Base-by-base conservation (phyloP, 2,888 invertebrate species). In the Brassicogethes aeneus region DNA sequence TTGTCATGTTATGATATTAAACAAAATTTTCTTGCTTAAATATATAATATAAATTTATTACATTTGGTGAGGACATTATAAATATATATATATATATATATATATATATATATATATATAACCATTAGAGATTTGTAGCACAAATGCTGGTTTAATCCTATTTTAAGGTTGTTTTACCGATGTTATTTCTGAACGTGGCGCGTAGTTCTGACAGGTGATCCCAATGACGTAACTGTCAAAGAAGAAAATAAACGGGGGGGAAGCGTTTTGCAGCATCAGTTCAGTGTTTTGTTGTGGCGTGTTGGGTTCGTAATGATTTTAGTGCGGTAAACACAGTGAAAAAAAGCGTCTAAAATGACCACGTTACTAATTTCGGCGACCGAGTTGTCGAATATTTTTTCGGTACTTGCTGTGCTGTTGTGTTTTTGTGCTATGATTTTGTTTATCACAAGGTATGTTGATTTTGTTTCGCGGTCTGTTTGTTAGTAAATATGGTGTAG, bases 381-480 rank as follows among this genome's bases (percentile, higher is more conserved):
- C 47, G 84, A 84, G 67, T 71, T 84, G 68, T 79, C 82, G 56
- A 84, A 82, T 70, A 80, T 84, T 65, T 77, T 83, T 68, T 82
- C 82, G 55, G 82, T 83, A 66, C 74, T 82, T 52, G 81, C 80
- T 36, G 80, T 83, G 46, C 70, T 83, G 43, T 73, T 83, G 59
- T 82, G 82, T 63, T 79, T 84, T 59, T 82, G 82, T 68, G 79
- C 79, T 47, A 81, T 83, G 77, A 76, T 83, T 57, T 72, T 85
- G 54, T 82, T 83, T 64, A 79, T 84, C 52, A 78, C 82, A 68
- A 81, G 82, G 84, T 83, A 62, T 70, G 74, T 51, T n/a, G n/a
- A n/a, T n/a, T n/a, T n/a, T n/a, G n/a, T n/a, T n/a, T n/a, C n/a
- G n/a, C n/a, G n/a, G n/a, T n/a, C n/a, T n/a, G n/a, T n/a, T n/a